Conservation (phyloP, 2,888 invertebrate genomes). For the Nymphalis urticae region DNA sequence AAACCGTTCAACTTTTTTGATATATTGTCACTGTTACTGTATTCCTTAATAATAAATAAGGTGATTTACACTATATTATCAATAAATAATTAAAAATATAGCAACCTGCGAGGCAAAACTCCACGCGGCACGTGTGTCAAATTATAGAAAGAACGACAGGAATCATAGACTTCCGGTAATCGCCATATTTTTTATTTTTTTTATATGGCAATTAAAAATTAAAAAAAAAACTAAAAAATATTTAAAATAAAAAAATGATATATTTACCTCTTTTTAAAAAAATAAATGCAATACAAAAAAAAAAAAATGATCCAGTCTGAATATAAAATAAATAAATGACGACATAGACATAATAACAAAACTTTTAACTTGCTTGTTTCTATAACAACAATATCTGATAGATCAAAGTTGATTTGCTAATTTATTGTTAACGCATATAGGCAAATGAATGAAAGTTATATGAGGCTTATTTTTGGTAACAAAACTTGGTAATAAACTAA, state of each 20-base stretch:
- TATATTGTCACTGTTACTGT: constrained; percentile 52
- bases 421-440: no score
- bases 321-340: no score
- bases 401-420: not conserved
- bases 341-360: constrained; percentile 28
- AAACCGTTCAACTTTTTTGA: constrained; percentile 49
- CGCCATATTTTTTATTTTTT: constrained; percentile 63
- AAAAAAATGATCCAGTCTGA: no score
- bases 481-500: not conserved
- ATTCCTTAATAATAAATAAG: constrained; percentile 44
- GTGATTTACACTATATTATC: constrained; percentile 50
- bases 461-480: no score
- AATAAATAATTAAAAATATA: constrained; percentile 57
- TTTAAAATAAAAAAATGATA: not conserved
- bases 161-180: constrained; percentile 66
- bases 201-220: constrained; percentile 50
- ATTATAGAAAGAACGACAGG: constrained; percentile 75
- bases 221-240: not conserved
- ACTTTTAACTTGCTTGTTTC: constrained; percentile 38
- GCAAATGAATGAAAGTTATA: no score
- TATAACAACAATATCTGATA: constrained; percentile 45
- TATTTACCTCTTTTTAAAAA: not conserved
- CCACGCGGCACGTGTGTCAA: constrained; percentile 82
- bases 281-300: no score
- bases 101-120: constrained; percentile 79